Evolutionary conservation across 2,113 vertebrate species (phyloP).

Genomic region (Ochotona curzoniae): DNA sequence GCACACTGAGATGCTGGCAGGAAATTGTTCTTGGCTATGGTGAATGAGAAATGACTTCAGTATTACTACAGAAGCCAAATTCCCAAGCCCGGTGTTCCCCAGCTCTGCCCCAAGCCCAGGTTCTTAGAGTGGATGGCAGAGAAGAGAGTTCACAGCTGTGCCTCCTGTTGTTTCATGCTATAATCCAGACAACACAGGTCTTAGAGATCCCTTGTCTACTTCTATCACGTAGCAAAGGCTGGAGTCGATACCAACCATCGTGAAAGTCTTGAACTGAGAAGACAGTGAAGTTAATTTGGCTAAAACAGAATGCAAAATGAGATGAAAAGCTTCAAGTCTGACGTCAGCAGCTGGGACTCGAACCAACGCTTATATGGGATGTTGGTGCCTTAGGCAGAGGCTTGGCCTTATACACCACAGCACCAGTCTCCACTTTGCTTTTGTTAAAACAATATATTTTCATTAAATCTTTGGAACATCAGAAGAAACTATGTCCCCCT

Average conservation of each 20-base stretch:
- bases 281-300: neutral
- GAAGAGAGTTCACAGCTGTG: fast-evolving
- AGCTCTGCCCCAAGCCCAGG: neutral
- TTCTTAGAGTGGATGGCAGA: neutral
- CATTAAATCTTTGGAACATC: constrained; percentile 61
- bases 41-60: neutral
- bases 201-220: neutral
- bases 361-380: too few relatives aligned
- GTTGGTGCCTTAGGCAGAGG: too few relatives aligned
- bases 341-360: neutral
- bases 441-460: constrained; percentile 70
- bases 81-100: neutral
- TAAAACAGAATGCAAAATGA: neutral
- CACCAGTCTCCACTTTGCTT: neutral
- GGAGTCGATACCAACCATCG: neutral
- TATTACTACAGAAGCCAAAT: constrained; percentile 21
- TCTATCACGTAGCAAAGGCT: neutral
- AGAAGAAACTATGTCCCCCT: neutral
- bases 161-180: neutral
- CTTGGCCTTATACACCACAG: too few relatives aligned
- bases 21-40: neutral
- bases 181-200: neutral
- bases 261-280: neutral
- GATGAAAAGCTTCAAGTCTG: neutral
- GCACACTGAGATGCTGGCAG: neutral